Evolutionary conservation across 92 coral and sea anemone species (phyloP).

Genomic region (Epizoanthus rinbou): DNA sequence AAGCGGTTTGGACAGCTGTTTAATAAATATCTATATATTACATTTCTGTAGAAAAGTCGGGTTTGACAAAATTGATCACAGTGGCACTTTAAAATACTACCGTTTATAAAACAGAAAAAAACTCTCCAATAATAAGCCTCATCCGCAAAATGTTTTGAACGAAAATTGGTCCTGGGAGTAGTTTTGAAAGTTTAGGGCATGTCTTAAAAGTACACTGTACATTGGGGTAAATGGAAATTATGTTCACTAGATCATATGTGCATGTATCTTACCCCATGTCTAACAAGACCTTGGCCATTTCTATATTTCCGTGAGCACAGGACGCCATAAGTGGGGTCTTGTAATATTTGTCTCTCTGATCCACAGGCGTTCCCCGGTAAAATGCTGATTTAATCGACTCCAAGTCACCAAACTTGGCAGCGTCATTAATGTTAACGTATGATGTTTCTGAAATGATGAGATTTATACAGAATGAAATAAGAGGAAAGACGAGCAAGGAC

Average conservation of each 20-base stretch:
- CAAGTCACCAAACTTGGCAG: conserved; percentile 88
- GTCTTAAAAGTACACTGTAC: neutral
- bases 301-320: conserved; percentile 89
- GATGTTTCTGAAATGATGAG: conserved; percentile 61
- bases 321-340: conserved; percentile 98
- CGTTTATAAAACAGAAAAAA: neutral
- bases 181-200: too few species aligned
- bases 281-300: conserved; percentile 69
- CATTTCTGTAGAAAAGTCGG: too few species aligned
- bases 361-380: conserved; percentile 75
- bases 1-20: too few species aligned
- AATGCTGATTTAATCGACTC: conserved; percentile 88
- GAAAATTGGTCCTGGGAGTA: too few species aligned
- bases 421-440: conserved; percentile 87
- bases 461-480: neutral
- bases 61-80: too few species aligned
- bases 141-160: too few species aligned
- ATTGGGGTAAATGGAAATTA: neutral
- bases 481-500: neutral
- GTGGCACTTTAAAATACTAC: too few species aligned
- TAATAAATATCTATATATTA: too few species aligned
- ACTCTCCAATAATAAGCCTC: neutral
- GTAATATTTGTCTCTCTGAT: conserved; percentile 96
- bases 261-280: conserved; percentile 80
- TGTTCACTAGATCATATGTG: too few species aligned